Conservation (phyloP, 35 echinoderm and acorn worm species). For the Strongylocentrotus purpuratus region DNA sequence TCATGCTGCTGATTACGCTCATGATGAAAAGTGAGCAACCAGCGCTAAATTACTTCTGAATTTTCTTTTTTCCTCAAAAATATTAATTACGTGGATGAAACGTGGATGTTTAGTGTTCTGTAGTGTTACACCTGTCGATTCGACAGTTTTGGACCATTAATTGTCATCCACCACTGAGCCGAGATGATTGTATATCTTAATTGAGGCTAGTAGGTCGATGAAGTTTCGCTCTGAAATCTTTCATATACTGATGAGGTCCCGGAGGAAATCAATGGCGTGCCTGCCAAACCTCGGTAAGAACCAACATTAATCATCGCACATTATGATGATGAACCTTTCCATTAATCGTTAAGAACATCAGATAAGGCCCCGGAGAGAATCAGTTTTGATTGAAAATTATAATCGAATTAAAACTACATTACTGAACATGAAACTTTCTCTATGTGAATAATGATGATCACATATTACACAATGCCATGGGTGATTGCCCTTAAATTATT, state of each 20-base stretch:
- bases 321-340: neutral
- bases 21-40: neutral
- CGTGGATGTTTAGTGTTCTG: neutral
- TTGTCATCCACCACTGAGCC: neutral
- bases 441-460: neutral
- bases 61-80: neutral
- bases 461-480: neutral
- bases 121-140: neutral
- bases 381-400: neutral
- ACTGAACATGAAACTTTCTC: neutral
- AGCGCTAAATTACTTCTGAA: neutral
- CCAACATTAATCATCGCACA: neutral
- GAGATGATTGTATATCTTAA: slow-evolving; percentile 3
- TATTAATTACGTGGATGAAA: neutral
- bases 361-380: neutral
- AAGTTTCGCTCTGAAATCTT: neutral
- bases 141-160: neutral
- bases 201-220: neutral
- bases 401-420: slow-evolving; percentile 3
- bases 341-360: neutral
- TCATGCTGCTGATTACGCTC: neutral
- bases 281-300: neutral
- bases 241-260: neutral
- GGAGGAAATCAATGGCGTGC: neutral
- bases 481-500: no score